Base-by-base conservation (phyloP, 2,113 vertebrate species). In the Alethe castanea region DNA sequence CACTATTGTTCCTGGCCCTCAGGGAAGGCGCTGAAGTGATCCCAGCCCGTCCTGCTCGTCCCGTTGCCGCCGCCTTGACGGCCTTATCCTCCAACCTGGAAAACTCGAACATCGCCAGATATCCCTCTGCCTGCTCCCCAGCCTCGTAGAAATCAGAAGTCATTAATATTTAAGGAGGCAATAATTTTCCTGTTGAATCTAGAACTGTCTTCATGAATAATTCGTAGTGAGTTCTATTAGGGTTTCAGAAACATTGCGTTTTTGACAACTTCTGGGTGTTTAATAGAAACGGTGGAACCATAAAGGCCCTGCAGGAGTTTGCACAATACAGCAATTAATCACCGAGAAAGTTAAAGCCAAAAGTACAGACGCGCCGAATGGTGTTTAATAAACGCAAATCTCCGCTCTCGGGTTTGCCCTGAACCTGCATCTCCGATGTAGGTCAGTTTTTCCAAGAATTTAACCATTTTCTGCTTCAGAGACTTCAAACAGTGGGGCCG, bases 131-230 rank as follows among this genome's bases (percentile, higher is more conserved):
- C 76, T 36, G 70, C 91, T 96, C 94, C 95, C 62, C 83, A 57
- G 93, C 92, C 93, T 92, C 80, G 90, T 94, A 96, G 97, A 97
- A 97, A 98, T 92, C 95, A 97, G 95, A 96, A 90, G 85, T 92
- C 96, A 98, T 98, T 97, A 98, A 98, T 98, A 98, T 98, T 98
- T 98, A 97, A 98, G 95, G 92, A 98, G 97, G 96, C 98, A 97
- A 98, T 98, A 98, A 98, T 98, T 98, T 98, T 98, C 95, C 96
- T 97, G 97, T 98, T 97, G 97, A 97, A 98, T 97, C 95, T 90
- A 97, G 95, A 97, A 98, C 97, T 90, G 97, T 96, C 97, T 97
- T 97, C 97, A 98, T 98, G 97, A 98, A 98, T 98, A 98, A 98
- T 98, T 98, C 97, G 95, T 94, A 95, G 85, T 78, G 78, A 97